phyloP scores from a whole-genome alignment of 2,113 vertebrate genomes.

The Pseudolaguvia tuberculata region DNA sequence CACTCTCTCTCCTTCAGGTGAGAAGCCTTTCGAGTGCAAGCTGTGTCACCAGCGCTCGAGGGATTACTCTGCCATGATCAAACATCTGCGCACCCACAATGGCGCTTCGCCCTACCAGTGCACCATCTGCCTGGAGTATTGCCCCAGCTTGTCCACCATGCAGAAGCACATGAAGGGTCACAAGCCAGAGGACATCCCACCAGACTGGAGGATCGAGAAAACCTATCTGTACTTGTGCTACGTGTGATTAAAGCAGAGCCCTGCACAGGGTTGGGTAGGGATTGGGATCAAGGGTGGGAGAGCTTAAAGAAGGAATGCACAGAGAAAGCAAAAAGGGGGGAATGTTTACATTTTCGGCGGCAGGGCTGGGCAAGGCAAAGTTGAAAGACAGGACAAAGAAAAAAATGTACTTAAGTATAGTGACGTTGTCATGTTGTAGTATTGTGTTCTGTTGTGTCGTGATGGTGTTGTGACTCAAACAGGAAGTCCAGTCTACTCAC shows the following conservation, averaged over 20 bases:
- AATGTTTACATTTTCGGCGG: conserved; percentile 26
- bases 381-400: conserved; percentile 23
- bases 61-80: conserved; percentile 99
- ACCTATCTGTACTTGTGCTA: conserved; percentile 99
- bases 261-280: background rate
- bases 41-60: conserved; percentile 98
- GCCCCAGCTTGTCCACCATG: conserved; percentile 98
- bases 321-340: conserved; percentile 11
- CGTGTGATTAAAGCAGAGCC: conserved; percentile 64
- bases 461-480: conserved; percentile 20
- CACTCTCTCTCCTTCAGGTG: conserved; percentile 67
- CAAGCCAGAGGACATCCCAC: conserved; percentile 94
- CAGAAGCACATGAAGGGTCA: conserved; percentile 99
- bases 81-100: conserved; percentile 97
- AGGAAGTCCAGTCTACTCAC: conserved; percentile 31
- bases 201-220: conserved; percentile 99
- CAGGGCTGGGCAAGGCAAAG: conserved; percentile 34
- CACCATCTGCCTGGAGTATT: conserved; percentile 98
- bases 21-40: conserved; percentile 99
- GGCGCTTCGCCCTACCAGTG: conserved; percentile 98
- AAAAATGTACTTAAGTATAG: conserved; percentile 20
- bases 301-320: conserved; percentile 4
- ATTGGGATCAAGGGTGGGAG: conserved; percentile 1
- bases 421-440: conserved; percentile 25
- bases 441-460: conserved; percentile 26